These are phyloP conservation scores for Limnothrissa miodon DNA, from an alignment of 2,113 vertebrate genomes.

Conservation along the genomic window DNA sequence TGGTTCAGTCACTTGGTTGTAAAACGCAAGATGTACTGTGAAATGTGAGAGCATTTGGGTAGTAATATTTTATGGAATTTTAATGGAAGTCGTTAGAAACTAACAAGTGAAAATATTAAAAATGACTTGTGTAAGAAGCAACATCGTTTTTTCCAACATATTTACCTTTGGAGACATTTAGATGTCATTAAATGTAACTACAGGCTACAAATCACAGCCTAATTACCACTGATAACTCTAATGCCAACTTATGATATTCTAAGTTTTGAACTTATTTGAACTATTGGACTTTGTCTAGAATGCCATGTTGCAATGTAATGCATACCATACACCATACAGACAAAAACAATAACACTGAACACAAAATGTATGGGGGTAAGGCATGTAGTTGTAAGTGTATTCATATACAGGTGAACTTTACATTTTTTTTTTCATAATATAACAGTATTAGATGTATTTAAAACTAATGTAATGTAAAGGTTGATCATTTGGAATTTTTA, in stretches of 20 bases:
- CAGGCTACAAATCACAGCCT: neutral
- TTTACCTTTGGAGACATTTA: neutral
- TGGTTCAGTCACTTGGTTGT: neutral
- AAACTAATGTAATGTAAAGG: no score
- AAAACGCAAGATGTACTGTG: neutral
- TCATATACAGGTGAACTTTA: no score
- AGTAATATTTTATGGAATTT: neutral
- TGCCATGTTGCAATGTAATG: no score
- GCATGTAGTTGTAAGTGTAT: no score
- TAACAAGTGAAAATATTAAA: slow-evolving; percentile 4
- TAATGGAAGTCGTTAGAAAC: slow-evolving; percentile 1
- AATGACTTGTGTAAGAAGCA: neutral
- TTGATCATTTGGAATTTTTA: no score
- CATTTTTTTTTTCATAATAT: no score
- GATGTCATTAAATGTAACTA: neutral
- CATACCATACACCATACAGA: no score
- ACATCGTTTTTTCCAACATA: slow-evolving; percentile 29
- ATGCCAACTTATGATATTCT: neutral
- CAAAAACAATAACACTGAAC: no score
- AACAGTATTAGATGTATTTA: no score
- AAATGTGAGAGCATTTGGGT: neutral
- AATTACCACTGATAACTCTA: neutral
- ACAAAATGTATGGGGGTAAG: no score
- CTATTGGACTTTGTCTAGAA: no score
- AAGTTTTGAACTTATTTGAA: no score